Percentiles rank a stretch among this genome's conserved stretches.
phyloP scores from a whole-genome alignment of 30 jellyfish, hydroid and myxozoan species.

The Hydractinia echinata region DNA sequence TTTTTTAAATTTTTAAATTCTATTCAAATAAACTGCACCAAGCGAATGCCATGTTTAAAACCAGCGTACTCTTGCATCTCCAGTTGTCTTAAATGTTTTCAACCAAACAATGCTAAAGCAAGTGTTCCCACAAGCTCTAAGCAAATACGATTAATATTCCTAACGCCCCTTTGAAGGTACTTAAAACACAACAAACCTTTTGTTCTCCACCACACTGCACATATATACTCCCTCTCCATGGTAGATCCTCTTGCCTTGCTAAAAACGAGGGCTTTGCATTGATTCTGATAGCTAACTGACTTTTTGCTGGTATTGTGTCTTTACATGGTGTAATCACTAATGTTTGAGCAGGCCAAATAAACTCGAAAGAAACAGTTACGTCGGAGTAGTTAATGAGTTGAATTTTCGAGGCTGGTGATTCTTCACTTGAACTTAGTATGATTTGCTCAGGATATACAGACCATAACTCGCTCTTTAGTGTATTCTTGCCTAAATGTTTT shows the following conservation, averaged over 20 bases:
- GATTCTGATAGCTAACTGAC: slow-evolving; percentile 61
- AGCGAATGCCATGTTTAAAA: no score
- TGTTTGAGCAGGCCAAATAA: slow-evolving; percentile 90
- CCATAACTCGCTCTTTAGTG: slow-evolving; percentile 1
- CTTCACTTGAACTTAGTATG: slow-evolving; percentile 1
- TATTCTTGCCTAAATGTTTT: no score
- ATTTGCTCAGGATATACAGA: slow-evolving; percentile 24
- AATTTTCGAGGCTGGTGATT: not conserved
- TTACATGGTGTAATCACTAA: slow-evolving; percentile 77
- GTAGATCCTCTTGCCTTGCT: slow-evolving; percentile 61
- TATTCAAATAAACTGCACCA: no score
- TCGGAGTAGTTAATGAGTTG: slow-evolving; percentile 23
- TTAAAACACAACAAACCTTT: slow-evolving; percentile 46
- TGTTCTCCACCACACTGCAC: slow-evolving; percentile 76
- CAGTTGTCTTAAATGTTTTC: no score
- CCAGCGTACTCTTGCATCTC: no score
- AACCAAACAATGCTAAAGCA: no score
- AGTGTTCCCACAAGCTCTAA: no score
- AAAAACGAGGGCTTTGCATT: slow-evolving; percentile 60
- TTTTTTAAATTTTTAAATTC: no score
- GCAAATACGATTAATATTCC: no score
- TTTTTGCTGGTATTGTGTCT: slow-evolving; percentile 74
- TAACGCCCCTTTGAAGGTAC: no score
- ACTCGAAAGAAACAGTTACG: slow-evolving; percentile 40
- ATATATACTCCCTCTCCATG: slow-evolving; percentile 79